Conservation (phyloP, 2,888 invertebrate genomes). For the Pheosia gnoma region DNA sequence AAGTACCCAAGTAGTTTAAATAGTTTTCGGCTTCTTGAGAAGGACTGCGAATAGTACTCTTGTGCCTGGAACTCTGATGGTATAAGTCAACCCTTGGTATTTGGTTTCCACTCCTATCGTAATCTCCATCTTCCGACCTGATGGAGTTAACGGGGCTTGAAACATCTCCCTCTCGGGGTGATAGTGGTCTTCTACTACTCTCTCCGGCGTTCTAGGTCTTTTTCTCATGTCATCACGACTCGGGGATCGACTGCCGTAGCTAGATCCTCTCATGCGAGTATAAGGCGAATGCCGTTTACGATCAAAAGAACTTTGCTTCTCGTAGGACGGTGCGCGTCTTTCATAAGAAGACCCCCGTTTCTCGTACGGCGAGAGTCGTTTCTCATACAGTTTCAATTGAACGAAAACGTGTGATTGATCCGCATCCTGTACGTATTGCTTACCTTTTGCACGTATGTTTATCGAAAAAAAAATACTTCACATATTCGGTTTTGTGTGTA, state of each 20-base stretch:
- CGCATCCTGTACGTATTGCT: no score
- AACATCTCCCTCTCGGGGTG: constrained; percentile 81
- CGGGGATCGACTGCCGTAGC: constrained; percentile 72
- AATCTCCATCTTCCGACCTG: constrained; percentile 66
- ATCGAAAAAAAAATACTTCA: no score
- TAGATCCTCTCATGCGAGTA: constrained; percentile 68
- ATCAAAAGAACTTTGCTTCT: constrained; percentile 73
- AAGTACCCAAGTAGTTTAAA: no score
- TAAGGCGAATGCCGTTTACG: constrained; percentile 78
- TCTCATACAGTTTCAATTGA: constrained; percentile 53
- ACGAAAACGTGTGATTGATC: no score
- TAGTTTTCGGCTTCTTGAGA: constrained; percentile 70
- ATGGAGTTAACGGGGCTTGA: constrained; percentile 72
- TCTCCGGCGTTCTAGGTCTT: constrained; percentile 87
- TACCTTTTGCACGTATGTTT: no score
- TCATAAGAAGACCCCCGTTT: constrained; percentile 76
- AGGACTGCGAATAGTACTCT: constrained; percentile 75
- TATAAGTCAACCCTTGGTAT: constrained; percentile 78
- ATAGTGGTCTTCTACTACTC: constrained; percentile 85
- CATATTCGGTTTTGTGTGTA: no score
- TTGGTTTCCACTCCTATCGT: constrained; percentile 72
- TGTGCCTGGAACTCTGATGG: constrained; percentile 76
- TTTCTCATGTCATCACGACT: constrained; percentile 86
- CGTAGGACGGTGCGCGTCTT: constrained; percentile 76
- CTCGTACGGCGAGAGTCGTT: constrained; percentile 70